Base-by-base conservation (phyloP, 2,113 vertebrate genomes). In the Oncorhynchus keta region DNA sequence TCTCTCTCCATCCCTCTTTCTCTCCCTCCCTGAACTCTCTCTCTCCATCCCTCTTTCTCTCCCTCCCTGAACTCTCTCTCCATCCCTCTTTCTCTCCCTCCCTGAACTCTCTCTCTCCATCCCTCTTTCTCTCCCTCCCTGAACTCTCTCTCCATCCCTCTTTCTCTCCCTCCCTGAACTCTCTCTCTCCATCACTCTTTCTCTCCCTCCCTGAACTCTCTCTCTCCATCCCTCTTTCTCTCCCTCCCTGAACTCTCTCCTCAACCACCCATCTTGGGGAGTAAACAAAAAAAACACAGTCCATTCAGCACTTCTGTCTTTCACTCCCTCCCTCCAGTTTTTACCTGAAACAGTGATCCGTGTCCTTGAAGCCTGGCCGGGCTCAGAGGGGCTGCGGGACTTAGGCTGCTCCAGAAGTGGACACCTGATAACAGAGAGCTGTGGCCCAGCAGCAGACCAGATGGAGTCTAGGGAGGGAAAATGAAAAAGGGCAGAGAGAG, bases 381-480 rank as follows among this genome's bases (percentile, higher is more conserved):
- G 93, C 97, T 98, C 89, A 97, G 91, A 3, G 97, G 97, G 81
- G 95, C 95, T 2, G 96, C 95, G 4, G 97, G 97, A 75, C 97
- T 98, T 77, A 98, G 92, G 85, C 95, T 98, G 93, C 97, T 98
- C 97, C 97, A 98, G 92, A 98, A 98, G 77, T 98, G 97, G 86
- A 98, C 97, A 85, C 96, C 96, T 68, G 97, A 96, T 71, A 98
- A 89, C 86, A 98, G 93, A 0, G 97, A 96, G 87, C 97, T 98
- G 64, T 97, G 97, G 71, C 96, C 95, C 94, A 98, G 91, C 88
- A 98, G 91, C 92, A 98, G 87, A 90, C 96, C 97, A 65, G 78
- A 96, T 55, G 95, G 96, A 85, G 96, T 97, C 97, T 98, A 90
- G 35, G 84, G 65, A 18, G 14, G 5, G 72, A 5, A 69, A 51